Base-by-base conservation (phyloP, 1,140 invertebrate species). In the Drosophila littoralis region DNA sequence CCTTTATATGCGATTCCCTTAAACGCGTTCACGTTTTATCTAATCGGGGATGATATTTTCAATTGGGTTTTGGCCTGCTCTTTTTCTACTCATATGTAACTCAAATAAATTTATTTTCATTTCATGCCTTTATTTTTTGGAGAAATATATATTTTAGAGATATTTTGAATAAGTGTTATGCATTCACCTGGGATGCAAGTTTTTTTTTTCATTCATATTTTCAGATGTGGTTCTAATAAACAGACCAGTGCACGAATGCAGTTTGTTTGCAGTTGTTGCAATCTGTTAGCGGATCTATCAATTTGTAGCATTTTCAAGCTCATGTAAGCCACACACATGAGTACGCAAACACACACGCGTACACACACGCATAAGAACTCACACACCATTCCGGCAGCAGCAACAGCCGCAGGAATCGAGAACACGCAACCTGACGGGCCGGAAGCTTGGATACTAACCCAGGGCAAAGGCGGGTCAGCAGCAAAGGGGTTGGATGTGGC, bases 221-320 rank as follows among this genome's bases (percentile, higher is more conserved):
- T 6, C 63, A 45, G 32, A 32, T 38, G 42, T 22, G 12, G 50
- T 15, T 45, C 42, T 70, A 79, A 79, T 79, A 75, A 79, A 75
- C 77, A 79, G 77, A 79, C 57, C 33, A 65, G 48, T 75, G 63
- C 6, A 50, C 61, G 48, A 79, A 74, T 73, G 57, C 76, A 72
- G 75, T 59, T 65, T 78, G 46, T 57, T 65, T 40, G 59, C 54
- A 50, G 64, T 42, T 75, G 64, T 38, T 32, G 71, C 50, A 66
- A 54, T 82, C 61, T 64, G 65, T 70, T 81, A 79, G 80, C 80
- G 80, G 81, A 83, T 83, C 80, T 83, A 83, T 83, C 81, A 83
- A 83, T 83, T 83, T 83, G 81, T 83, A 76, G 46, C 75, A 82
- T 83, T 83, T 83, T 83, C 80, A 83, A 78, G 79, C 79, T 76